Evolutionary conservation across 2,113 vertebrate species (phyloP).

Genomic region (Antigone vipio): DNA sequence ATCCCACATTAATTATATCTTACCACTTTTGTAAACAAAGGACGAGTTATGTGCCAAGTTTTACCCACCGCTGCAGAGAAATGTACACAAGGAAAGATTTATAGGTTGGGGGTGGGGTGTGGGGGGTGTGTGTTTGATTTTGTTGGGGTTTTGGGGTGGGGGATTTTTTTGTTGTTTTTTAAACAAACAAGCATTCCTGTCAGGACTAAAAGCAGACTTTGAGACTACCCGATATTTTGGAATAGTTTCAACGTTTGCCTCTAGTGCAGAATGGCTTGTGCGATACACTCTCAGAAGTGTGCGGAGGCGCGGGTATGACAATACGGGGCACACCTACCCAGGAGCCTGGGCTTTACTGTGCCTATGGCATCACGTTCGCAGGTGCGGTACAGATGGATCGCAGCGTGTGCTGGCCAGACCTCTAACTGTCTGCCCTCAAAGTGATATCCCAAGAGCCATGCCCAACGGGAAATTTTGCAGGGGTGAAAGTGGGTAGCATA

Average conservation of each 20-base stretch:
- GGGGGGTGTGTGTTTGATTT: background rate
- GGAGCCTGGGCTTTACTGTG: background rate
- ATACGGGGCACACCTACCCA: background rate
- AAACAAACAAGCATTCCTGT: background rate
- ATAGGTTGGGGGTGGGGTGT: too few species aligned
- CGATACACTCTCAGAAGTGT: background rate
- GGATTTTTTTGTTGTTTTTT: background rate
- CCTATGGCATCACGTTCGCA: background rate
- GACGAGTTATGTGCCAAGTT: background rate
- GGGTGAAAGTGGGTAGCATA: background rate
- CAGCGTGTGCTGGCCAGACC: accelerated
- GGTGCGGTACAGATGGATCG: background rate
- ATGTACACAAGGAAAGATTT: background rate
- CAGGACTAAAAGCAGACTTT: background rate
- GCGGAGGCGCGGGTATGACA: background rate
- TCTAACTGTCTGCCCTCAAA: background rate
- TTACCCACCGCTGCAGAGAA: background rate
- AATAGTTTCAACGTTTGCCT: background rate
- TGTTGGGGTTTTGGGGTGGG: too few species aligned
- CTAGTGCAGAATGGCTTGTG: background rate
- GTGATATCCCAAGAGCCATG: background rate
- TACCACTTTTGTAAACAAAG: background rate
- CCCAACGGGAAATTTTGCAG: background rate
- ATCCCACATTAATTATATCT: background rate
- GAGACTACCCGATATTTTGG: background rate